Conservation (phyloP, 2,113 vertebrate species). For the Egretta garzetta region DNA sequence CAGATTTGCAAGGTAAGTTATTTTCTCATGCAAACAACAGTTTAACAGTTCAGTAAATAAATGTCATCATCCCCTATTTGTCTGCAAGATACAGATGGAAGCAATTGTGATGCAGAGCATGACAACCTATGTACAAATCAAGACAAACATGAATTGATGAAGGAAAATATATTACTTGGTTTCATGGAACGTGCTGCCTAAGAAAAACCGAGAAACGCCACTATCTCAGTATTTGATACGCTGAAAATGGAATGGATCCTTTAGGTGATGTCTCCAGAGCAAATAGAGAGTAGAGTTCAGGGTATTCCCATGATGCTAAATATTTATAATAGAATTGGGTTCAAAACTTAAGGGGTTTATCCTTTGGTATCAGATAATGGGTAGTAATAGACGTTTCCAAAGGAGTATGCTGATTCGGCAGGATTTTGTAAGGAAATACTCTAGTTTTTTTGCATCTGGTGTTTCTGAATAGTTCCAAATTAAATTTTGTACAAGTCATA, state of each 20-base stretch:
- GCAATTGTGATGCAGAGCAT: background rate
- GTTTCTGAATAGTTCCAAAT: background rate
- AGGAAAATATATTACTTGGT: background rate
- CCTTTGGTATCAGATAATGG: background rate
- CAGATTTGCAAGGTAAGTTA: background rate
- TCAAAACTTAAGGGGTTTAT: background rate
- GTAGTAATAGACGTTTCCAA: background rate
- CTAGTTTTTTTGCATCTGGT: background rate
- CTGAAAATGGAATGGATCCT: background rate
- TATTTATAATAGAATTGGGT: background rate
- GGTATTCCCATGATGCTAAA: background rate
- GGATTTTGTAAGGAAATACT: background rate
- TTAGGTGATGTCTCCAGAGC: background rate
- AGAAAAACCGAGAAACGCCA: background rate
- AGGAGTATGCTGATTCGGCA: background rate
- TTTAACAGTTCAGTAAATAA: background rate
- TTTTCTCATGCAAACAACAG: background rate
- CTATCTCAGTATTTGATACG: background rate
- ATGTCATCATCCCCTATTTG: background rate
- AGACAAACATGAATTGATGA: background rate
- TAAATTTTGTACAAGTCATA: background rate
- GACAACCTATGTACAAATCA: background rate
- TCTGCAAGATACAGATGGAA: background rate
- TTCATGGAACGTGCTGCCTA: background rate
- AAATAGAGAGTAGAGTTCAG: background rate